Evolutionary conservation across 2,888 invertebrate genomes (phyloP).

Genomic region (Andrena minutula): DNA sequence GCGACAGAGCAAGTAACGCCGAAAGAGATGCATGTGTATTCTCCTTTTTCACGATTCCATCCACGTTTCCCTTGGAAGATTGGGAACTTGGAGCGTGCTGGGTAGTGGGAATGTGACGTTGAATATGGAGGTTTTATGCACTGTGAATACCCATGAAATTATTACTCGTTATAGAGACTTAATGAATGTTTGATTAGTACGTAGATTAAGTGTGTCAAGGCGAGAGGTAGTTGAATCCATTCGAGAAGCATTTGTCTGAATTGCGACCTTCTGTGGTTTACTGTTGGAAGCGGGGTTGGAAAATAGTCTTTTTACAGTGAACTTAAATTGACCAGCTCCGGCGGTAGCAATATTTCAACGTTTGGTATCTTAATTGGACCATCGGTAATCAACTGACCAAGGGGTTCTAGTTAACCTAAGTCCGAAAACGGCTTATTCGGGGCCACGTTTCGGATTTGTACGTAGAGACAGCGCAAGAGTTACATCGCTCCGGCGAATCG

Average conservation of each 20-base stretch:
- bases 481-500: slow-evolving; percentile 46
- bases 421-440: slow-evolving; percentile 25
- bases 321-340: not conserved
- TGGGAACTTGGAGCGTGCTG: not conserved
- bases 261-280: no score
- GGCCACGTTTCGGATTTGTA: slow-evolving; percentile 26
- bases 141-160: no score
- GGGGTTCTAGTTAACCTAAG: not conserved
- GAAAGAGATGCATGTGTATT: not conserved
- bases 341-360: not conserved
- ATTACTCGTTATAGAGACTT: no score
- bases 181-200: no score
- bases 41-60: not conserved
- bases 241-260: no score
- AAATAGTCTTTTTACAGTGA: not conserved
- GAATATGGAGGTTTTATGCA: no score
- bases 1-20: slow-evolving; percentile 33
- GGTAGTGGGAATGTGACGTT: no score
- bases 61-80: not conserved
- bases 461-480: slow-evolving; percentile 35
- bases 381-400: not conserved
- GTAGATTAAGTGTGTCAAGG: no score
- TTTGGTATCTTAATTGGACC: not conserved
- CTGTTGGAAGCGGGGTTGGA: no score
- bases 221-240: no score